Conservation (phyloP, 2,797 vertebrate genomes). For the Petrocephalus sullivani region DNA sequence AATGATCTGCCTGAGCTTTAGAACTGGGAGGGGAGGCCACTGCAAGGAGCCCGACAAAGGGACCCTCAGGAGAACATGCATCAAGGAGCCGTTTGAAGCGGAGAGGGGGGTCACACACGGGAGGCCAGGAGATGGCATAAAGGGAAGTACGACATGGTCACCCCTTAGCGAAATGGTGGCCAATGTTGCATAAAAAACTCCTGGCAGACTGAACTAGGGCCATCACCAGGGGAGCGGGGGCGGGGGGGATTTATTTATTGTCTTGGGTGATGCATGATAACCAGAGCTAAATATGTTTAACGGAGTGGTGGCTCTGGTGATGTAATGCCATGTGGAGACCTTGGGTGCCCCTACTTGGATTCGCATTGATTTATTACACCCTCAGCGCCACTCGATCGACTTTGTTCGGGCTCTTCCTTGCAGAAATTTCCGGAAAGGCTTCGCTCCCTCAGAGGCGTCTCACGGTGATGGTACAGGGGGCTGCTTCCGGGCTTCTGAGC, state of each 20-base stretch:
- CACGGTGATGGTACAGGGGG: constrained; percentile 5
- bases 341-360: not conserved
- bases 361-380: not conserved
- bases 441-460: not conserved
- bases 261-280: not conserved
- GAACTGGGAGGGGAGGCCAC: not conserved
- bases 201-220: not conserved
- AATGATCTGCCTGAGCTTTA: not conserved
- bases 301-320: not conserved
- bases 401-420: not conserved
- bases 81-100: not conserved
- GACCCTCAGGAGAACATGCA: not conserved
- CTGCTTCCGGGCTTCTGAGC: constrained; percentile 46
- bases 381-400: not conserved
- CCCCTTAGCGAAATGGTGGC: not conserved
- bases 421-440: not conserved
- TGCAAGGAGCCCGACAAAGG: not conserved
- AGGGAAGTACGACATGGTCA: not conserved
- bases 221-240: not conserved
- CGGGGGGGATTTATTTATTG: not conserved
- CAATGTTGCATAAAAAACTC: not conserved
- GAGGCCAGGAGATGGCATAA: not conserved
- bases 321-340: not conserved
- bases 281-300: not conserved
- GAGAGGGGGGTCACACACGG: not conserved